A percentile compares a stretch with the other conserved stretches of the same genome.
Evolutionary conservation across 2,113 vertebrate genomes (phyloP).

Genomic region (Thunnus maccoyii): DNA sequence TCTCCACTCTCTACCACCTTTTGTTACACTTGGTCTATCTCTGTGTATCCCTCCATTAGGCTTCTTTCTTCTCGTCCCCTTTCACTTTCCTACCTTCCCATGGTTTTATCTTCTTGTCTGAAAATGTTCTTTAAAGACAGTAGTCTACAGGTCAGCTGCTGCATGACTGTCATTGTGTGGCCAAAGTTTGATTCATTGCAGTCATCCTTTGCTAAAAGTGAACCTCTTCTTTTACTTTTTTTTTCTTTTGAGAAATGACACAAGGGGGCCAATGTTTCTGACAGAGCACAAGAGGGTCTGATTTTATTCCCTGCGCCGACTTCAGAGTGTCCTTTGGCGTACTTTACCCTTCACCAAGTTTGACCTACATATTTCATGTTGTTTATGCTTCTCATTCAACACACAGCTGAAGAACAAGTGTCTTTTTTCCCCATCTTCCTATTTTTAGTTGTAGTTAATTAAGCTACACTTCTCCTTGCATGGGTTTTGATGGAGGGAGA

Average conservation of each 20-base stretch:
- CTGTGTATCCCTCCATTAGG: background rate
- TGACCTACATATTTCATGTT: constrained; percentile 28
- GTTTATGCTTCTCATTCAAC: constrained; percentile 38
- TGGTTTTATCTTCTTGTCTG: constrained; percentile 27
- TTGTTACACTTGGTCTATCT: background rate
- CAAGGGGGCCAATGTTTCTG: constrained; percentile 20
- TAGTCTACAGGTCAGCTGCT: constrained; percentile 12
- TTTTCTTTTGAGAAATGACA: constrained; percentile 20
- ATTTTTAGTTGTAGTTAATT: constrained; percentile 59
- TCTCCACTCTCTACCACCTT: constrained; percentile 5
- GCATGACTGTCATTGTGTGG: constrained; percentile 16
- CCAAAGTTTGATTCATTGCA: constrained; percentile 39
- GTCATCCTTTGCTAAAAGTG: background rate
- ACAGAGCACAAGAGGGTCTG: constrained; percentile 32
- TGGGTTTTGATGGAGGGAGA: constrained; percentile 6
- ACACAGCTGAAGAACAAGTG: background rate
- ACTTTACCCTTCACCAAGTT: constrained; percentile 38
- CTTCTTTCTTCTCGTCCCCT: constrained; percentile 18
- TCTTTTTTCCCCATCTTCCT: background rate
- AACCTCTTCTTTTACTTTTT: background rate
- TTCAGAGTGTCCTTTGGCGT: constrained; percentile 13
- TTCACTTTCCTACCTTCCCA: background rate
- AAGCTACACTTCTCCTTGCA: constrained; percentile 20
- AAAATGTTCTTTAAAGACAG: constrained; percentile 36
- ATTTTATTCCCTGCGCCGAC: constrained; percentile 16